Evolutionary conservation across 2,888 invertebrate genomes (phyloP).

Genomic region (Sinohyriopsis cumingii): DNA sequence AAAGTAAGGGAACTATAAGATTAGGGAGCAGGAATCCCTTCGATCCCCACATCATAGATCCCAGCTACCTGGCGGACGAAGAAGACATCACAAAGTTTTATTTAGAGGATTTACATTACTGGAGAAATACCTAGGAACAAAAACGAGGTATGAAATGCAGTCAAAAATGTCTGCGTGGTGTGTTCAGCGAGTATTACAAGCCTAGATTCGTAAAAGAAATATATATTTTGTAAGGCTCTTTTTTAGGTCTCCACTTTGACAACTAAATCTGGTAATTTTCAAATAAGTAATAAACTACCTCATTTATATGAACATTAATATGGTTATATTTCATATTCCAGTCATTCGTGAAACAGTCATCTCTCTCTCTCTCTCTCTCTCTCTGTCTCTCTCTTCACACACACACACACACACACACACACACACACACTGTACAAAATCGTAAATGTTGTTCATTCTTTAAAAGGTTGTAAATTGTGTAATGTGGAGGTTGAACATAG

Average conservation of each 20-base stretch:
- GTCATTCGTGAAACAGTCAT: too few relatives aligned
- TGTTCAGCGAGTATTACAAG: too few relatives aligned
- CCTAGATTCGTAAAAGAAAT: not conserved
- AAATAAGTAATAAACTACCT: not conserved
- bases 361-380: not conserved
- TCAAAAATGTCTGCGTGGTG: too few relatives aligned
- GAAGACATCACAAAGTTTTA: conserved; percentile 6
- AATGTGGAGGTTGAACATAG: too few relatives aligned
- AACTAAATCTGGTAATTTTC: not conserved
- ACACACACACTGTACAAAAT: conserved; percentile 25
- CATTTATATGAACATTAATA: not conserved
- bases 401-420: too few relatives aligned
- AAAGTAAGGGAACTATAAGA: conserved; percentile 85
- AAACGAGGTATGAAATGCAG: not conserved
- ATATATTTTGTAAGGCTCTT: not conserved
- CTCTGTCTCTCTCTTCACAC: not conserved
- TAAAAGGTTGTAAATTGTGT: too few relatives aligned
- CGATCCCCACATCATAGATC: conserved; percentile 87
- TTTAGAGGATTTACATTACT: conserved; percentile 4
- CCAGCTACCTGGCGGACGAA: conserved; percentile 84
- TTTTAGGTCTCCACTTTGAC: not conserved
- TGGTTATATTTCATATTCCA: not conserved
- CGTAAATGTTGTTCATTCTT: too few relatives aligned
- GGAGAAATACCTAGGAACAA: not conserved
- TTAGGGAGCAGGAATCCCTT: conserved; percentile 83